These are phyloP conservation scores for Diachasma alloeum DNA, from an alignment of 1,140 invertebrate species.

Conservation along the genomic window DNA sequence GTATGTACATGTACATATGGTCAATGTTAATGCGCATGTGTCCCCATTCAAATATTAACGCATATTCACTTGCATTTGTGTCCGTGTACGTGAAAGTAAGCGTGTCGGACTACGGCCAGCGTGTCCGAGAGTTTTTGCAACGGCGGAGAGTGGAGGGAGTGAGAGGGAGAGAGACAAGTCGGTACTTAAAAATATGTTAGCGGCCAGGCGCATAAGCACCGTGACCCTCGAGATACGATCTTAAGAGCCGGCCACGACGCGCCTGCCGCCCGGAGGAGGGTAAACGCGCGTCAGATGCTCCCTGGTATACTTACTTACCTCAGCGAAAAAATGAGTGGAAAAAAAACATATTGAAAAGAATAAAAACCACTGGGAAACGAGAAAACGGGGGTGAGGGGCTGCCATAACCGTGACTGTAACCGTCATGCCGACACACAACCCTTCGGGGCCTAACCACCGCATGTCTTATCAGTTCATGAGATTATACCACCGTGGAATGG, in stretches of 20 bases:
- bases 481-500: constrained; percentile 14
- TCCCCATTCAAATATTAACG: not conserved
- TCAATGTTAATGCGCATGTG: not conserved
- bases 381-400: constrained; percentile 22
- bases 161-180: constrained; percentile 41
- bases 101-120: constrained; percentile 11
- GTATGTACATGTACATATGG: constrained; percentile 19
- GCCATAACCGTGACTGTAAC: constrained; percentile 53
- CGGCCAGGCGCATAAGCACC: constrained; percentile 58
- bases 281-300: constrained; percentile 54
- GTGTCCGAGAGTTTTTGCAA: constrained; percentile 27
- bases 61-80: not conserved
- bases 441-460: constrained; percentile 25
- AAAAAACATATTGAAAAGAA: constrained; percentile 10
- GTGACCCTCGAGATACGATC: constrained; percentile 64
- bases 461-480: constrained; percentile 32
- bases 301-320: constrained; percentile 19
- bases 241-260: constrained; percentile 45
- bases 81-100: not conserved
- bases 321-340: constrained; percentile 15
- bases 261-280: constrained; percentile 35
- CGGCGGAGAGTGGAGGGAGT: not conserved
- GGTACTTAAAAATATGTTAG: constrained; percentile 64
- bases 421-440: constrained; percentile 43
- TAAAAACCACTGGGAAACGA: not conserved